Conservation (phyloP, 92 coral and sea anemone genomes). For the Actinernus sp. region DNA sequence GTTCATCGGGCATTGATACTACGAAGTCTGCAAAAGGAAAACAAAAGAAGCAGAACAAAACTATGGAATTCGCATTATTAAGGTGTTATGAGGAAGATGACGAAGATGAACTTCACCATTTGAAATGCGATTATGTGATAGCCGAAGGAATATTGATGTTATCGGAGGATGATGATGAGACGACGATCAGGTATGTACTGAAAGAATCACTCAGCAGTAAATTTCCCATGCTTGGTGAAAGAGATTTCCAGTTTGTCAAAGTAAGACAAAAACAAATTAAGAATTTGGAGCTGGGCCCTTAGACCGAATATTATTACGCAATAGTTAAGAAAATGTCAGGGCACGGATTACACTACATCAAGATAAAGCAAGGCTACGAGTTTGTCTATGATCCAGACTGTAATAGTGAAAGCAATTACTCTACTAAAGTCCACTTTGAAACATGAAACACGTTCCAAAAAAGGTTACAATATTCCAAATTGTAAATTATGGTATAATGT, state of each 20-base stretch:
- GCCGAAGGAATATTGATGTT: slow-evolving; percentile 42
- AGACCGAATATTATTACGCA: slow-evolving; percentile 48
- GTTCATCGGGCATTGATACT: too few species aligned
- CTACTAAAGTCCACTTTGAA: slow-evolving; percentile 17
- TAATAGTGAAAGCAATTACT: slow-evolving; percentile 22
- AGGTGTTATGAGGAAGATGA: slow-evolving; percentile 5
- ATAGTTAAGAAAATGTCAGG: slow-evolving; percentile 71
- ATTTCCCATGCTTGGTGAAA: slow-evolving; percentile 30
- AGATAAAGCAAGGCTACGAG: slow-evolving; percentile 55
- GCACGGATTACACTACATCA: slow-evolving; percentile 63
- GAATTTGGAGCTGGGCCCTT: slow-evolving; percentile 33
- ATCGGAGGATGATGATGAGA: slow-evolving; percentile 43
- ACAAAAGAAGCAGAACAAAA: slow-evolving; percentile 20
- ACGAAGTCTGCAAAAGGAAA: too few species aligned
- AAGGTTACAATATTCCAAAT: too few species aligned
- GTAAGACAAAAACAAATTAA: slow-evolving; percentile 40
- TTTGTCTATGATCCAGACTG: slow-evolving; percentile 29
- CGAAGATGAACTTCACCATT: slow-evolving; percentile 11
- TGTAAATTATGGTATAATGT: too few species aligned
- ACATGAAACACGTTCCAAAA: too few species aligned
- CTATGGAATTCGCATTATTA: slow-evolving; percentile 30
- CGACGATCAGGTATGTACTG: slow-evolving; percentile 15
- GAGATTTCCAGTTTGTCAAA: slow-evolving; percentile 54
- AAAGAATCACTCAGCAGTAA: slow-evolving; percentile 25
- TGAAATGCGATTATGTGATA: slow-evolving; percentile 45